These are phyloP conservation scores for Hyalella azteca DNA, from an alignment of 2,888 invertebrate species.

Conservation along the genomic window DNA sequence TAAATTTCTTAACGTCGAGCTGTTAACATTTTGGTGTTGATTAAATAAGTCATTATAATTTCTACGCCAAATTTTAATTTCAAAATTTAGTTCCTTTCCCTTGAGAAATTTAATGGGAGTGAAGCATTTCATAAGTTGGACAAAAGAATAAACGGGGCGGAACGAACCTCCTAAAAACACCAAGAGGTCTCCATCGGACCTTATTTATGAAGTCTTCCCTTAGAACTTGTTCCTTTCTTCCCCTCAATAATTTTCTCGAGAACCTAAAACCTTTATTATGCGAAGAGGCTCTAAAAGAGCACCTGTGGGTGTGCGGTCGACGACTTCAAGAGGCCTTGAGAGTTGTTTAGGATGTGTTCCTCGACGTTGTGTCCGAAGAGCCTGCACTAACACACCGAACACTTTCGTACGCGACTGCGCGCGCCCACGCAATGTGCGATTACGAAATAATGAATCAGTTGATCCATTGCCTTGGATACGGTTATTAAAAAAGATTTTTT, in stretches of 20 bases:
- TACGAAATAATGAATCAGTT: too few relatives aligned
- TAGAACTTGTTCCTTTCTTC: not conserved
- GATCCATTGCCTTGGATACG: too few relatives aligned
- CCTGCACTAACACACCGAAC: too few relatives aligned
- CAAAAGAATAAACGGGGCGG: constrained; percentile 23
- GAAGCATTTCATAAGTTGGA: not conserved
- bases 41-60: too few relatives aligned
- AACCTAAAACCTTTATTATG: not conserved
- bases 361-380: too few relatives aligned
- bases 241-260: not conserved
- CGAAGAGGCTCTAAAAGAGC: not conserved
- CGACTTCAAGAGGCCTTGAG: constrained; percentile 1
- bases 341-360: too few relatives aligned
- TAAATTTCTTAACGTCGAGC: too few relatives aligned
- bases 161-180: constrained; percentile 1
- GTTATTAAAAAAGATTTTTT: too few relatives aligned
- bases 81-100: not conserved
- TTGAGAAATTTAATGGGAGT: not conserved
- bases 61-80: too few relatives aligned
- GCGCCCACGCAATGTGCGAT: too few relatives aligned
- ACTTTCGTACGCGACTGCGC: too few relatives aligned
- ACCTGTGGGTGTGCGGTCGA: not conserved
- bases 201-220: constrained; percentile 6
- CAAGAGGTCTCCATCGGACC: not conserved
- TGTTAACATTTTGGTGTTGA: too few relatives aligned